These are phyloP conservation scores for Troides oblongomaculatus DNA, from an alignment of 2,888 invertebrate genomes.

Conservation along the genomic window DNA sequence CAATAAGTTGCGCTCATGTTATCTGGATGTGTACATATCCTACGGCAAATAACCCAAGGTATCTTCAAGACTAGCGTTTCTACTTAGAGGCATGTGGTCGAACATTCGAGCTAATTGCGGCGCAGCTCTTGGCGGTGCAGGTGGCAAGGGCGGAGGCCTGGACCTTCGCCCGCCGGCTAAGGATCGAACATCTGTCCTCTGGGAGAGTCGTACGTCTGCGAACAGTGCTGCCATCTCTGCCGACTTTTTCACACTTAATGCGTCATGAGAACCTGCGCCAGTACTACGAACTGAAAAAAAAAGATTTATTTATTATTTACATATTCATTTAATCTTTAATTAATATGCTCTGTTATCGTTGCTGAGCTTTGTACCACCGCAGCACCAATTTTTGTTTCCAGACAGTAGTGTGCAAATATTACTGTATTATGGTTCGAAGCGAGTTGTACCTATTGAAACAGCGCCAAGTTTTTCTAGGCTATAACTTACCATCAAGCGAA, in stretches of 20 bases:
- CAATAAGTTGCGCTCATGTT: neutral
- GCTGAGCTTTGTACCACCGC: too few relatives aligned
- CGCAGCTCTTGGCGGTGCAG: slow-evolving; percentile 43
- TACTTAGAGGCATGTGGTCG: slow-evolving; percentile 61
- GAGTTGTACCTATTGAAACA: too few relatives aligned
- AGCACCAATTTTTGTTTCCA: neutral
- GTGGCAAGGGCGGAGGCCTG: slow-evolving; percentile 45
- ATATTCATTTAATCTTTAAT: neutral
- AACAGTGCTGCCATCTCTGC: slow-evolving; percentile 94
- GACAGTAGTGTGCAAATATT: too few relatives aligned
- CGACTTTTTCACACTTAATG: slow-evolving; percentile 91
- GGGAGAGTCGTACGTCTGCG: slow-evolving; percentile 86
- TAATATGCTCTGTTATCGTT: too few relatives aligned
- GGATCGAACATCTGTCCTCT: slow-evolving; percentile 83
- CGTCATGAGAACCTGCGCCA: slow-evolving; percentile 82
- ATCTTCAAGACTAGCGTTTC: slow-evolving; percentile 81
- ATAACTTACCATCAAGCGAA: too few relatives aligned
- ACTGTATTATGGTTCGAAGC: too few relatives aligned
- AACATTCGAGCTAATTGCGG: slow-evolving; percentile 58
- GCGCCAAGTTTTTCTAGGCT: too few relatives aligned
- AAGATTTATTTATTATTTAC: neutral
- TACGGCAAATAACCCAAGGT: slow-evolving; percentile 83
- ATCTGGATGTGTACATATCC: too few relatives aligned
- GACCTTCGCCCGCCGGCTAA: slow-evolving; percentile 53
- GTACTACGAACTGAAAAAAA: slow-evolving; percentile 64